Evolutionary conservation across 2,888 invertebrate species (phyloP).

Genomic region (Spisula solida): DNA sequence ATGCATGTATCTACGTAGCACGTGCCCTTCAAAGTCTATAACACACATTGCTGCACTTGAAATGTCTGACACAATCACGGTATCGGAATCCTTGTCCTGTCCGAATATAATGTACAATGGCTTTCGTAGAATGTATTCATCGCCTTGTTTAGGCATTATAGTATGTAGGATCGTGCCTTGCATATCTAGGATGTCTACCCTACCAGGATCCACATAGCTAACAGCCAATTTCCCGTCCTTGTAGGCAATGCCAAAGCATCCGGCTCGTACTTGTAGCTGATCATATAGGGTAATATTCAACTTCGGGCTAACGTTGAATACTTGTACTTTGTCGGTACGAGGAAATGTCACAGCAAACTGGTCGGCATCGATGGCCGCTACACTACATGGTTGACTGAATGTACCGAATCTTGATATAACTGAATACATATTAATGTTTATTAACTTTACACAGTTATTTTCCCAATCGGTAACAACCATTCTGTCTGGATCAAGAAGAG

Average conservation of each 20-base stretch:
- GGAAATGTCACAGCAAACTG: not conserved
- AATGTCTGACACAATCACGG: conserved; percentile 10
- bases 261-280: not conserved
- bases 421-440: not conserved
- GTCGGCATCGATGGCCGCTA: not conserved
- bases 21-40: not conserved
- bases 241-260: not conserved
- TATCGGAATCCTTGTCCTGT: not conserved
- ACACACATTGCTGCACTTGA: not conserved
- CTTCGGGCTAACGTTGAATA: not conserved
- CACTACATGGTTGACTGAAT: not conserved
- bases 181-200: not conserved
- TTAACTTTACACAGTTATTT: not conserved
- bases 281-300: not conserved
- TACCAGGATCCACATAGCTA: not conserved
- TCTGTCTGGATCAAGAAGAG: not conserved
- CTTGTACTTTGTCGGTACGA: not conserved
- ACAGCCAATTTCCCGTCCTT: not conserved
- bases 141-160: not conserved
- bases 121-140: too few relatives aligned
- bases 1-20: not conserved
- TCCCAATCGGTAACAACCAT: not conserved
- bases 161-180: not conserved
- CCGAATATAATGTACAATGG: not conserved
- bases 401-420: not conserved